Evolutionary conservation across 2,888 invertebrate species (phyloP), one percentile per base, ranked within the genome.

Genomic region (Nymphalis c-album): DNA sequence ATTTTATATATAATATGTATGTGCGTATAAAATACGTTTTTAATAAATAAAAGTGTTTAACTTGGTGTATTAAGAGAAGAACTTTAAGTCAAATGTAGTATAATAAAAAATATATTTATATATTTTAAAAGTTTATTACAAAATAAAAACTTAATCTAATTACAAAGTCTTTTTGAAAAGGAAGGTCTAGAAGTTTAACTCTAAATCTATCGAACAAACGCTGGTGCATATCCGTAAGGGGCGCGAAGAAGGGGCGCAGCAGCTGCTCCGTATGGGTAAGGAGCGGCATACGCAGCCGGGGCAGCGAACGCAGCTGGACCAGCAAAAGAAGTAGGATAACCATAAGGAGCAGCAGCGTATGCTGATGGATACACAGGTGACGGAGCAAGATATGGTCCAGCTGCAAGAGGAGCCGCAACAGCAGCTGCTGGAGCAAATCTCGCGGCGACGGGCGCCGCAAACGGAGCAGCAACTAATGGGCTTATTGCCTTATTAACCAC

Each of bases 171-270:
- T 82, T 64, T 79, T 78, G 71, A 72, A 76, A 67, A 87, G 85
- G 86, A 90, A 88, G 88, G 88, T 86, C 85, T 80, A 80, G 79
- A 79, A 72, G 82, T 79, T 86, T 87, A 78, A 83, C 82, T 86
- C 81, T 62, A 77, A 89, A 85, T 84, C 90, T 92, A 92, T 86
- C 91, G 90, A 65, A 91, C 89, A 76, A 84, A 91, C 18, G 91
- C 88, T 80, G 92, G 90, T 66, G 85, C 85, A 46, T 84, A 76
- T 61, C 85, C 85, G 58, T 80, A 82, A 0, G 88, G 81, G 5
- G 87, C 76, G 46, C 88, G 83, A 22, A 86, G 17, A 31, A 55
- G 17, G 31, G 53, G 53, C n/a, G n/a, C 53, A 7, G 26, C 7
- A 7, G 31, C 26, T n/a, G 53, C 53, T 31, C 22, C 53, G 17